These are phyloP conservation scores for Ennomos erosarius DNA, from an alignment of 2,888 invertebrate genomes.

Conservation along the genomic window DNA sequence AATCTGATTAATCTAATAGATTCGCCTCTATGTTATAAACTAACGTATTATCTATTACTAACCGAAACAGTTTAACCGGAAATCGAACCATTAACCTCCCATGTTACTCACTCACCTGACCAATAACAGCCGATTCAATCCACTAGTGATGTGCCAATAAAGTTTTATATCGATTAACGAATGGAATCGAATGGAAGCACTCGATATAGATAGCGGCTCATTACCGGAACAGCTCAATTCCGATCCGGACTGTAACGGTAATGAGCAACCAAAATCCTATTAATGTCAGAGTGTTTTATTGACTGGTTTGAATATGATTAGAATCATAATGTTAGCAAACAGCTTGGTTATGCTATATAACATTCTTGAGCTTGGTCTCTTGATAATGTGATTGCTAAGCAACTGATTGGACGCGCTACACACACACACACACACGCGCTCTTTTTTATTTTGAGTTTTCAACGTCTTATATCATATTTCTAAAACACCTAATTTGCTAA, in stretches of 20 bases:
- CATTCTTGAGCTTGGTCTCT: no score
- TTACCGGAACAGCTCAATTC: constrained; percentile 64
- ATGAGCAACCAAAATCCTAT: constrained; percentile 42
- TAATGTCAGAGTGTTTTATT: constrained; percentile 21
- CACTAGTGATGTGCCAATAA: constrained; percentile 29
- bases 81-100: constrained; percentile 11
- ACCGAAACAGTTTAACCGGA: neutral
- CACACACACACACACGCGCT: no score
- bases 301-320: constrained; percentile 9
- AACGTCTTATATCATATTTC: no score
- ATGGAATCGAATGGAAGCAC: constrained; percentile 44
- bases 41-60: constrained; percentile 1
- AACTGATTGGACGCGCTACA: neutral
- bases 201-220: constrained; percentile 53
- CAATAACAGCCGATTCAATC: constrained; percentile 38
- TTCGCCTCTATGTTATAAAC: no score
- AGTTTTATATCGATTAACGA: constrained; percentile 53
- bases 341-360: no score
- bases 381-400: no score
- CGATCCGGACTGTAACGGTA: constrained; percentile 54
- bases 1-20: no score
- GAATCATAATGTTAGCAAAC: no score
- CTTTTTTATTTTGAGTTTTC: no score
- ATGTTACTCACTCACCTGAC: constrained; percentile 24
- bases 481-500: no score